phyloP scores from a whole-genome alignment of 2,888 invertebrate genomes.

The Ophraella communa region DNA sequence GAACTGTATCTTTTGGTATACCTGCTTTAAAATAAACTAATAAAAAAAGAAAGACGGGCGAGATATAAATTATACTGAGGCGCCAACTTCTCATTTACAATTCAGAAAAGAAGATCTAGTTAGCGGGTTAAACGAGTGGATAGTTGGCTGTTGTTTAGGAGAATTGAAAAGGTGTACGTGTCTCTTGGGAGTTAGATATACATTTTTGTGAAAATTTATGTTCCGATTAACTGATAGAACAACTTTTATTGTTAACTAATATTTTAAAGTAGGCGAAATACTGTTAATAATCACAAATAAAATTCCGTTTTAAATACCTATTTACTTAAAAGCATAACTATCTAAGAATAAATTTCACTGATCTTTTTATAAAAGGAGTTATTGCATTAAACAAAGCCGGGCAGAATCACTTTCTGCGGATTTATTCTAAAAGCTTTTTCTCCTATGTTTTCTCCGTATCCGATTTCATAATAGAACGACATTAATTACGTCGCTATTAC shows the following conservation, averaged over 20 bases:
- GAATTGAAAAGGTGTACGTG: slow-evolving; percentile 43
- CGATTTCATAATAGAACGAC: not conserved
- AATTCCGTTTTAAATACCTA: too few species aligned
- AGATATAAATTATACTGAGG: slow-evolving; percentile 51
- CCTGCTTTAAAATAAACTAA: slow-evolving; percentile 34
- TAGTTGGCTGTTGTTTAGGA: slow-evolving; percentile 37
- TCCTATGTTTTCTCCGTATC: not conserved
- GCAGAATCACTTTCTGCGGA: not conserved
- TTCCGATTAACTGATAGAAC: too few species aligned
- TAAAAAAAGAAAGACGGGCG: slow-evolving; percentile 41
- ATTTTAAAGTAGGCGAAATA: too few species aligned
- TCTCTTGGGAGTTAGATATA: not conserved
- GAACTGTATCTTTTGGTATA: slow-evolving; percentile 13
- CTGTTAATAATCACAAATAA: too few species aligned
- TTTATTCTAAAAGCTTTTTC: not conserved
- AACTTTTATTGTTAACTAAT: too few species aligned
- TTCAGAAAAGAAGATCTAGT: slow-evolving; percentile 45
- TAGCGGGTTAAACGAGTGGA: slow-evolving; percentile 40
- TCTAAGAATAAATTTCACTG: too few species aligned
- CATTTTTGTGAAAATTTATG: not conserved
- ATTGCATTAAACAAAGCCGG: too few species aligned
- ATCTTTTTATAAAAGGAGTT: too few species aligned
- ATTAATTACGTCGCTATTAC: not conserved
- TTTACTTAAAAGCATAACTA: too few species aligned
- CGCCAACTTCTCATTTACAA: slow-evolving; percentile 51